Evolutionary conservation across 1,140 invertebrate genomes (phyloP), one percentile per base, ranked within the genome.

Genomic region (Drosophila funebris): DNA sequence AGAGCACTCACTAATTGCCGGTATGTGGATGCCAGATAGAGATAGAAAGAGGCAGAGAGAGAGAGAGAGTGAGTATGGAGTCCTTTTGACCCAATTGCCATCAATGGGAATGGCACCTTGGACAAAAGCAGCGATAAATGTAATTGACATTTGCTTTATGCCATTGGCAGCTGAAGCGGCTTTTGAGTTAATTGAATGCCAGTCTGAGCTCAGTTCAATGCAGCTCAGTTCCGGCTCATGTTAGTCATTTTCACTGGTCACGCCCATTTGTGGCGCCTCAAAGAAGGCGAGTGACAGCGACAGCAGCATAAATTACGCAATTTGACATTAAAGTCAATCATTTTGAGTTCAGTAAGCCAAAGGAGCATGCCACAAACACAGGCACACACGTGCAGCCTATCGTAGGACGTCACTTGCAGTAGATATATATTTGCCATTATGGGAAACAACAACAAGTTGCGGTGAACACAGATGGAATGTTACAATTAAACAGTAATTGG

Each of bases 381-480:
- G 18, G 8, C 9, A 1, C 8, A 20, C 24, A 18, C 48, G 31
- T 27, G 7, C 18, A 52, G 50, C 9, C 37, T 29, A 46, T 33
- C 24, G 6, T 48, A 29, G 52, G 11, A 46, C 36, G 22, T 33
- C 46, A 57, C 41, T 44, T 50, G 69, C 69, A 64, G 69, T 60
- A 87, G 82, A 85, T 85, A 87, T 85, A 87, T 85, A 87, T 85
- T 87, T 67, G 60, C 63, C 82, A 81, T 87, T 85, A 78, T 27
- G 46, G 18, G 16, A 29, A 37, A 61, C 80, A 73, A 68, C n/a
- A 78, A 76, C 61, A n/a, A 46, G 41, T 57, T 53, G 69, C 13
- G 69, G 61, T 67, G 29, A 22, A 16, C 60, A 11, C 27, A 63
- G 13, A 61, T 53, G 71, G 73, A 57, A 73, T 76, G 70, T 63